Conservation (phyloP, 2,113 vertebrate genomes). For the Ovibos moschatus region DNA sequence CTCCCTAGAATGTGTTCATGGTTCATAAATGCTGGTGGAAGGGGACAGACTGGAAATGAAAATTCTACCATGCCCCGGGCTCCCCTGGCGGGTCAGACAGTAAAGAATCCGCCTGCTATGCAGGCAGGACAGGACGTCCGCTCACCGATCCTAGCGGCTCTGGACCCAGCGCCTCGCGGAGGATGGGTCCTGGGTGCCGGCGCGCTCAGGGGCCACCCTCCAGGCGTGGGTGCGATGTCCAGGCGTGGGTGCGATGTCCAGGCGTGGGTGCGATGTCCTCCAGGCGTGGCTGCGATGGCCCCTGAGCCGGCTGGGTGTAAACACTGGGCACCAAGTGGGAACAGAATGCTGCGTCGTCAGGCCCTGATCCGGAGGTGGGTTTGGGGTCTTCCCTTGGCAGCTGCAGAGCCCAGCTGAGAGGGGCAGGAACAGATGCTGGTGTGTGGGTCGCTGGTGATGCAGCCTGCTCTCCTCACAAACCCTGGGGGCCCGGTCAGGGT, state of each 20-base stretch:
- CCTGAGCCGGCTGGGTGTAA: background rate
- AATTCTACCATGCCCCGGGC: background rate
- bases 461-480: constrained; percentile 10
- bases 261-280: rapidly evolving
- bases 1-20: rapidly evolving
- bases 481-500: background rate
- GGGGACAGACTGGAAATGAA: rapidly evolving
- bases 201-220: rapidly evolving
- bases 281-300: rapidly evolving
- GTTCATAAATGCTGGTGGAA: too few relatives aligned
- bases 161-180: background rate
- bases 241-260: rapidly evolving
- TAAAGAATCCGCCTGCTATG: background rate
- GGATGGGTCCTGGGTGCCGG: background rate
- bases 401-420: background rate
- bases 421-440: background rate
- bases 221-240: too few relatives aligned
- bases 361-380: background rate
- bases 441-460: background rate
- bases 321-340: background rate
- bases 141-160: background rate
- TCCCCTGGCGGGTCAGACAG: background rate
- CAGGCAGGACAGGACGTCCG: rapidly evolving
- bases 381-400: too few relatives aligned
- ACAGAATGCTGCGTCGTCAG: background rate